Evolutionary conservation across 2,888 invertebrate genomes (phyloP), one percentile per base, ranked within the genome.

Genomic region (Agonopterix heracliana): DNA sequence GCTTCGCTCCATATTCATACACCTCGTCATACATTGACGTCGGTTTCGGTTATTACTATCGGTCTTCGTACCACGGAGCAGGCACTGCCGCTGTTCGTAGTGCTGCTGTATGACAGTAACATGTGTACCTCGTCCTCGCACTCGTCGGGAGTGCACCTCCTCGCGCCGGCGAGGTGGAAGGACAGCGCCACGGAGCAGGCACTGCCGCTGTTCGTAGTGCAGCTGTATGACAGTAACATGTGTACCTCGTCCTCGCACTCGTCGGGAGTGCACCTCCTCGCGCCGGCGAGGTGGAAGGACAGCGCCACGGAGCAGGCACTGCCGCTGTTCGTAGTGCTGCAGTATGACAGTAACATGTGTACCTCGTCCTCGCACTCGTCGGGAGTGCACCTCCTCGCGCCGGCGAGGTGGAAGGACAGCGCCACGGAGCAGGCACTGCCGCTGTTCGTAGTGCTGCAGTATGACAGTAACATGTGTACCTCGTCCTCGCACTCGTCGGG

Each of bases 401-500:
- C 87, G 14, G 87, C 89, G 51, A 89, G 73, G 62, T 89, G 88
- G 74, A 89, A 89, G 46, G 77, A 73, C 38, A 89, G 72, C 51
- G 82, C 76, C 26, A 89, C 89, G 9, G 79, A 78, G 56, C 86
- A 84, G 9, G 83, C 81, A 61, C 79, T 82, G 55, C 85, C 86
- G 54, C 77, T 79, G 70, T 81, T 81, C 34, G 71, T 56, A 46
- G 81, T 77, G 61, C 68, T 78, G 66, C 83, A n/a, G n/a, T 26
- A 26, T 26, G 5, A 26, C 26, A 26, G 26, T 26, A 7, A 26
- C 26, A 26, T 13, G 38, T 42, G 26, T 50, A 81, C 81, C 63
- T 88, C 88, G 34, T 86, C 87, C 52, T 86, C 87, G 59, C 83
- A 83, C 56, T 89, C 88, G 45, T 86, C 86, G n/a, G 89, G 87